These are phyloP conservation scores for Rutilus rutilus DNA, from an alignment of 2,113 vertebrate species.

Conservation along the genomic window DNA sequence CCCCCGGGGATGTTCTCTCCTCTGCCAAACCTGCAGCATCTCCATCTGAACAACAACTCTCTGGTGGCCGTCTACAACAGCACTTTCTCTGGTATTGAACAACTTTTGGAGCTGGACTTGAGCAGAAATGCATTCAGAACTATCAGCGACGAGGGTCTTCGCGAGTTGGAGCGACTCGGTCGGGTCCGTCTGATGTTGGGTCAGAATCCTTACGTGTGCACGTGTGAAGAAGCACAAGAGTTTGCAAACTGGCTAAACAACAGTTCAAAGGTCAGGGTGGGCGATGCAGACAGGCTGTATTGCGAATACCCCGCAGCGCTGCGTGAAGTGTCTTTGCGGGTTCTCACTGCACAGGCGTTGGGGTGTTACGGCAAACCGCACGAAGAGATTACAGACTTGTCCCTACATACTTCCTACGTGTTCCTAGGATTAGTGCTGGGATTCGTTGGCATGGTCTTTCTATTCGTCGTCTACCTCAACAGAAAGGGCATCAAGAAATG, in stretches of 20 bases:
- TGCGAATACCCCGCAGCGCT: conserved; percentile 68
- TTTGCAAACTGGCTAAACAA: conserved; percentile 77
- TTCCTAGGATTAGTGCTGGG: conserved; percentile 78
- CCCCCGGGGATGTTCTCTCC: conserved; percentile 66
- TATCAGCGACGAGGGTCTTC: conserved; percentile 64
- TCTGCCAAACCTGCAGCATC: conserved; percentile 63
- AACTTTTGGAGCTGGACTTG: conserved; percentile 73
- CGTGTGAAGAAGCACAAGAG: conserved; percentile 70
- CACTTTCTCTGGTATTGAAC: conserved; percentile 73
- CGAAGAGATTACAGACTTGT: conserved; percentile 62
- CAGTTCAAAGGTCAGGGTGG: conserved; percentile 62
- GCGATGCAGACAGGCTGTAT: conserved; percentile 66
- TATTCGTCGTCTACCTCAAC: conserved; percentile 82
- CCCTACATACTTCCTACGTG: conserved; percentile 78
- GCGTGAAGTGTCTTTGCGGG: conserved; percentile 56
- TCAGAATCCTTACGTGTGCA: conserved; percentile 75
- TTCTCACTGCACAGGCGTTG: conserved; percentile 58
- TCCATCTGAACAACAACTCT: conserved; percentile 77
- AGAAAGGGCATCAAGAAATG: conserved; percentile 79
- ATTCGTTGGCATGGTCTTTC: conserved; percentile 79
- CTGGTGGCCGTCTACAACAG: conserved; percentile 70
- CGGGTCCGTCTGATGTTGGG: conserved; percentile 69
- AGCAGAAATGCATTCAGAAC: conserved; percentile 69
- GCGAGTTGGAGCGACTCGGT: conserved; percentile 68
- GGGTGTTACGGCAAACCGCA: conserved; percentile 66